Percentiles rank a stretch among this genome's conserved stretches.
Conservation (phyloP, 2,888 invertebrate species). For the Nomada fabriciana region DNA sequence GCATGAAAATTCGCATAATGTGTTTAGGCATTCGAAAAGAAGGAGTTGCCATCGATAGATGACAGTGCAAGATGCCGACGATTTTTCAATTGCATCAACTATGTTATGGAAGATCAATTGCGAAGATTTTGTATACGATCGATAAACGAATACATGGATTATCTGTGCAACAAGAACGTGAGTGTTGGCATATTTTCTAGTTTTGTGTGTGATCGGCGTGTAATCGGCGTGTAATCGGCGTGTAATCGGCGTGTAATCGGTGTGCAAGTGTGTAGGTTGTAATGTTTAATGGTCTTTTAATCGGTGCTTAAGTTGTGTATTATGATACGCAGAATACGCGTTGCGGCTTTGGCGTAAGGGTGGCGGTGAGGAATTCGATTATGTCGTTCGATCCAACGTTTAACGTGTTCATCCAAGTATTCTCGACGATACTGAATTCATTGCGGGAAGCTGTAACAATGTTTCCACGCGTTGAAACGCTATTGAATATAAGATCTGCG, state of each 20-base stretch:
- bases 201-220: background rate
- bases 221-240: too few relatives aligned
- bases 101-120: constrained; percentile 95
- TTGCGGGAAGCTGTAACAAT: constrained; percentile 90
- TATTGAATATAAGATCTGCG: background rate
- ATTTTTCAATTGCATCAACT: constrained; percentile 94
- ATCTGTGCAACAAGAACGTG: constrained; percentile 76
- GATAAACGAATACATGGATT: constrained; percentile 91
- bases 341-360: constrained; percentile 89
- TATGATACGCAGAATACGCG: constrained; percentile 86
- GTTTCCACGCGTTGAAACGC: constrained; percentile 80
- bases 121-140: constrained; percentile 93
- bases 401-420: constrained; percentile 89
- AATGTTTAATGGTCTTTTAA: too few relatives aligned
- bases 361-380: constrained; percentile 87
- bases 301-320: background rate
- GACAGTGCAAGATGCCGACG: constrained; percentile 88
- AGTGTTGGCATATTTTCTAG: background rate
- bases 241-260: too few relatives aligned
- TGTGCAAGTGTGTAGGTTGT: too few relatives aligned
- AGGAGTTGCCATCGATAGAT: constrained; percentile 88
- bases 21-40: constrained; percentile 88
- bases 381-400: constrained; percentile 91
- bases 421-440: constrained; percentile 90
- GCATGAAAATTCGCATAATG: background rate